A percentile compares a stretch with the other conserved stretches of the same genome.
phyloP scores from a whole-genome alignment of 2,888 invertebrate genomes.

The Podotricha telesiphe region DNA sequence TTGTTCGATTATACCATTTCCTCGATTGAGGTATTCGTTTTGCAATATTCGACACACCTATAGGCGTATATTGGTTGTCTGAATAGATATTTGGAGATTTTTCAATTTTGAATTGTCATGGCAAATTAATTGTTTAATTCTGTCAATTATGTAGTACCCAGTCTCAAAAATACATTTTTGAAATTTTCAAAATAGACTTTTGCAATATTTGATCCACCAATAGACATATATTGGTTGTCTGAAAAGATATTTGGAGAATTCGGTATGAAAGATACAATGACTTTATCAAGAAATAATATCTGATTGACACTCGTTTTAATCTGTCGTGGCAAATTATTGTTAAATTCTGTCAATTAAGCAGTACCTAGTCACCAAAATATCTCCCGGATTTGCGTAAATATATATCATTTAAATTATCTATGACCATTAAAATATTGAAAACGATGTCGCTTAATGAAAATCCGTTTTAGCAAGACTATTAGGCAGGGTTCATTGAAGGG shows the following conservation, averaged over 20 bases:
- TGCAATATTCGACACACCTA: no score
- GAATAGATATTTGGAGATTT: no score
- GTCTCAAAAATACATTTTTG: not conserved
- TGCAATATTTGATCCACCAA: no score
- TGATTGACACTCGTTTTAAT: not conserved
- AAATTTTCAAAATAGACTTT: no score
- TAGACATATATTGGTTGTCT: no score
- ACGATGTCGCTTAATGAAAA: conserved; percentile 46
- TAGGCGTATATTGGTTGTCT: no score
- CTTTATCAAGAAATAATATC: no score
- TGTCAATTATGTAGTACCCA: no score
- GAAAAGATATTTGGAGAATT: no score
- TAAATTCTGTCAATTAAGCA: not conserved
- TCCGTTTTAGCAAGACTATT: conserved; percentile 46
- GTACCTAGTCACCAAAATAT: not conserved
- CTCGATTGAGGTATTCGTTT: no score
- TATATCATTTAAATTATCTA: conserved; percentile 1
- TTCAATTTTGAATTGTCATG: no score
- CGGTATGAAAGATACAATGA: no score
- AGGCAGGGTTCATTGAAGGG: conserved; percentile 61
- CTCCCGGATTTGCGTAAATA: not conserved
- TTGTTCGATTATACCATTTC: not conserved
- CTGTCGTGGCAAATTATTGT: not conserved
- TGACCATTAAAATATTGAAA: conserved; percentile 42
- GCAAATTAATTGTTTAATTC: not conserved